Evolutionary conservation across 2,797 vertebrate species (phyloP), one percentile per base, ranked within the genome.

Genomic region (Crocidura indochinensis): DNA sequence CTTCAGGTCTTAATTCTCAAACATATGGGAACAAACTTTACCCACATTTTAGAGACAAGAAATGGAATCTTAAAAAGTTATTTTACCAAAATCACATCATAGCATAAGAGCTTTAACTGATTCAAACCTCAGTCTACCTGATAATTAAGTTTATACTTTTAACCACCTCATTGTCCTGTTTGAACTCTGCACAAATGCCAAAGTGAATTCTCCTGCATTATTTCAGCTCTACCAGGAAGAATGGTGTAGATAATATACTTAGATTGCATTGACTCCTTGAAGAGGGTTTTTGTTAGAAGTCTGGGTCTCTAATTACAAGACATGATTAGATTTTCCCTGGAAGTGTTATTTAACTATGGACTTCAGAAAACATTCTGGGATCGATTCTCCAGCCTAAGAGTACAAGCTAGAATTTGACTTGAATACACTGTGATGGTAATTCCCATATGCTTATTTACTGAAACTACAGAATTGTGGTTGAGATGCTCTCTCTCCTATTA

Each of bases 281-380:
- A 38, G 27, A 71, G 6, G 0, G 51, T 51, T 14, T 62, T 91
- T 75, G 29, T 19, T 75, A 14, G 60, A 81, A 62, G 26, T 76
- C 68, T 86, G 72, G 12, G 14, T 73, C 38, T 87, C 88, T 22
- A 65, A 60, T 84, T 89, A 68, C 51, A 44, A 74, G 20, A 62
- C 29, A 53, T 22, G 27, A 75, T 8, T 69, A 76, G 75, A 29
- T 71, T 60, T 82, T 47, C 22, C 24, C 38, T 9, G 75, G 27
- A 71, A 56, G 17, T 72, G 38, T 87, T 82, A 77, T 56, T 76
- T 82, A 53, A 77, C 11, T 64, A 56, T 76, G 77, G 67, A 46
- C n/a, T 53, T 65, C 77, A 81, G 31, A 72, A 81, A 76, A 81
- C 53, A 5, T 53, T 71, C 49, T 56, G 53, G 31, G 71, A 47